Base-by-base conservation (phyloP, 2,888 invertebrate genomes). In the Rugalucina vietnamica region DNA sequence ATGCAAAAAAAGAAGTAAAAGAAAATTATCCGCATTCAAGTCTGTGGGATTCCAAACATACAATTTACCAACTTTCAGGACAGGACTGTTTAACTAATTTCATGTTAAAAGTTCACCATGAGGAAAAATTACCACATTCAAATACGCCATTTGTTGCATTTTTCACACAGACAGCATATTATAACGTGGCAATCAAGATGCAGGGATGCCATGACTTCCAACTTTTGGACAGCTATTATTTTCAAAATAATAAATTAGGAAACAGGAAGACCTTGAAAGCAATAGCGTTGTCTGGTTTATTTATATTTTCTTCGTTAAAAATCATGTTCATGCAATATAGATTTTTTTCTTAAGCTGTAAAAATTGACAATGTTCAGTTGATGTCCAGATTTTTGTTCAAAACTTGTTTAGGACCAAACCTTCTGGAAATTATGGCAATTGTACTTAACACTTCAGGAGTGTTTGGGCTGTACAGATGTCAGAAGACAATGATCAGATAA, bases 391-490 rank as follows among this genome's bases (percentile, higher is more conserved):
- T n/a, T n/a, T n/a, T n/a, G n/a, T n/a, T n/a, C n/a, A n/a, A n/a
- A n/a, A n/a, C n/a, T n/a, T n/a, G n/a, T n/a, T n/a, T n/a, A n/a
- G n/a, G n/a, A n/a, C n/a, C n/a, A 43, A 43, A 43, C 43, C 18
- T 8, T 12, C 8, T 12, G 8, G 18, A 43, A 12, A 8, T 12
- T 12, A 8, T 12, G 18, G 54, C 3, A 36, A 73, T 24, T 43
- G 73, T 73, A 73, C 73, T 29, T 49, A 73, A 39, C 39, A 49
- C 32, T 12, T 12, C 27, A 27, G 10, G 70, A 70, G 29, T 73
- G 73, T 73, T 27, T 73, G 73, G 73, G 50, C 73, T 49, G 73
- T 73, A 73, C 73, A 14, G 24, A 12, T 3, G 39, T 72, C 39
- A 34, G 14, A 34, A 2, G 36, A 27, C 60, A n/a, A 24, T 24